Conservation (phyloP, 1,140 invertebrate genomes). For the Euura saliciscinereae region DNA sequence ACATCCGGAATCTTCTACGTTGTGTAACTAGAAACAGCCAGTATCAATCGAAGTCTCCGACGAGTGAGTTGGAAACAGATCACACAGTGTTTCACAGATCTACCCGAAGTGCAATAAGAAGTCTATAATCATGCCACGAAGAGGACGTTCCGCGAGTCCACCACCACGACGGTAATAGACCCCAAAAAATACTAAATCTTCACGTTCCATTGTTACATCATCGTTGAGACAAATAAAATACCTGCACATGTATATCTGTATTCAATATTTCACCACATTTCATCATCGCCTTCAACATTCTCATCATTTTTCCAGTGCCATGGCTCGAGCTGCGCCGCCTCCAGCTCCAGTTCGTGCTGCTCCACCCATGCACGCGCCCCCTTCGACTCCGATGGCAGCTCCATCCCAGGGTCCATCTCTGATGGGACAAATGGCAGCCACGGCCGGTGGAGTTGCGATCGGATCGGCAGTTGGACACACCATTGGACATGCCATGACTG, state of each 20-base stretch:
- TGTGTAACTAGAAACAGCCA: not conserved
- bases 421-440: slow-evolving; percentile 89
- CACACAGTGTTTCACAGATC: not conserved
- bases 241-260: not conserved
- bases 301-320: slow-evolving; percentile 27
- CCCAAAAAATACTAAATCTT: no score
- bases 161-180: slow-evolving; percentile 63
- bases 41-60: not conserved
- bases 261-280: slow-evolving; percentile 8
- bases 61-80: not conserved
- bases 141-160: slow-evolving; percentile 74
- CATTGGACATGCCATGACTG: slow-evolving; percentile 83
- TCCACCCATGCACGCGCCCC: slow-evolving; percentile 53
- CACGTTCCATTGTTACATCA: not conserved
- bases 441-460: slow-evolving; percentile 87
- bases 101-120: not conserved
- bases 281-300: slow-evolving; percentile 35
- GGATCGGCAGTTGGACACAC: slow-evolving; percentile 88
- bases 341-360: slow-evolving; percentile 59
- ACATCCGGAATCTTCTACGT: not conserved
- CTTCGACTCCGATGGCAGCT: slow-evolving; percentile 57
- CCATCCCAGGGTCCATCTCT: slow-evolving; percentile 72
- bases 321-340: slow-evolving; percentile 38
- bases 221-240: no score
- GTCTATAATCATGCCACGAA: slow-evolving; percentile 67